Evolutionary conservation across 2,113 vertebrate genomes (phyloP).

Genomic region (Patagioenas fasciata): DNA sequence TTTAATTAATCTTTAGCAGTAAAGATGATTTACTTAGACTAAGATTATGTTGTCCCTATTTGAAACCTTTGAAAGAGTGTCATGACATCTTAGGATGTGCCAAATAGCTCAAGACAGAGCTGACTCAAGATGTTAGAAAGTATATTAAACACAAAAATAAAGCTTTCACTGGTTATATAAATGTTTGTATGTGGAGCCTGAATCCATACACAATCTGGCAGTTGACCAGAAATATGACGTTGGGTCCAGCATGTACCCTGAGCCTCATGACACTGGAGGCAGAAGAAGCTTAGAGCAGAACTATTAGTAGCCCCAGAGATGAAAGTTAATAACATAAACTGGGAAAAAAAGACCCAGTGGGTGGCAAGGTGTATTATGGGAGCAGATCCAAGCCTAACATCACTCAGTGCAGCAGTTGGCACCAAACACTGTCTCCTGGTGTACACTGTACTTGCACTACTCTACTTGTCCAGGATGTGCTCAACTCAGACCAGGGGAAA

Average conservation of each 20-base stretch:
- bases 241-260: neutral
- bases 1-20: conserved; percentile 22
- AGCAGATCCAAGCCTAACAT: neutral
- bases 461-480: neutral
- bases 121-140: neutral
- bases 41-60: neutral
- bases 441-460: neutral
- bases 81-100: neutral
- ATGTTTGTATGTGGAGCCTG: neutral
- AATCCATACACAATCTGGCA: neutral
- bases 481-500: neutral
- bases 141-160: neutral
- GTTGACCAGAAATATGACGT: neutral
- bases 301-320: neutral
- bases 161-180: neutral
- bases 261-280: neutral
- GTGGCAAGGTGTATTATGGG: neutral
- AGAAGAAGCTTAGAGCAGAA: neutral
- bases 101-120: neutral
- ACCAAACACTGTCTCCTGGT: neutral
- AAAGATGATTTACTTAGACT: neutral
- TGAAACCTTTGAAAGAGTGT: neutral
- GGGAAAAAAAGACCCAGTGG: rapidly evolving
- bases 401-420: neutral
- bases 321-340: neutral